Evolutionary conservation across 2,113 vertebrate species (phyloP).

Genomic region (Brachionichthys hirsutus): DNA sequence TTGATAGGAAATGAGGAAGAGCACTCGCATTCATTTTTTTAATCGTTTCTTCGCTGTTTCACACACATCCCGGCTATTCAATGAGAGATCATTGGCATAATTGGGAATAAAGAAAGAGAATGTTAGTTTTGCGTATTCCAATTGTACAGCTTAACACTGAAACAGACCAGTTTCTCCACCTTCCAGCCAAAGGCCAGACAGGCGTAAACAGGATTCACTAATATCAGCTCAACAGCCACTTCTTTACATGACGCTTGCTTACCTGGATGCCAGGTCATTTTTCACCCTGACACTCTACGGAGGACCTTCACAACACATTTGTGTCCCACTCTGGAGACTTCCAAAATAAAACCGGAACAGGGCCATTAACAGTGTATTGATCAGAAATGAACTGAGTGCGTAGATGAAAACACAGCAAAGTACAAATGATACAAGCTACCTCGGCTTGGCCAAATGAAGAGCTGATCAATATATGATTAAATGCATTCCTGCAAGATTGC

Average conservation of each 20-base stretch:
- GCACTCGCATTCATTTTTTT: conserved; percentile 22
- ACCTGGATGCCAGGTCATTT: conserved; percentile 57
- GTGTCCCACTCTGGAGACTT: conserved; percentile 8
- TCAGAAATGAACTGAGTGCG: conserved; percentile 71
- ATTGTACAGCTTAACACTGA: conserved; percentile 27
- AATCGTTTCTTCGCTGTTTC: conserved; percentile 24
- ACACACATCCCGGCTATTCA: conserved; percentile 15
- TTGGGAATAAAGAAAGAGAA: not conserved
- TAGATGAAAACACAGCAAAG: conserved; percentile 55
- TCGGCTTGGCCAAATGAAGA: conserved; percentile 46
- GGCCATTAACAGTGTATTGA: conserved; percentile 74
- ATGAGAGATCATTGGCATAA: conserved; percentile 16
- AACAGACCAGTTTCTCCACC: conserved; percentile 36
- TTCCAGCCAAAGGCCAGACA: conserved; percentile 50
- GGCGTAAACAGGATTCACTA: conserved; percentile 61
- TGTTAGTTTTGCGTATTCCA: conserved; percentile 15
- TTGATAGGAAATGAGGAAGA: conserved; percentile 47
- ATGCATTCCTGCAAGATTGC: conserved; percentile 52
- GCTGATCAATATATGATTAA: conserved; percentile 73
- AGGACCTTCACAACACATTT: conserved; percentile 35
- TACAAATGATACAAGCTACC: conserved; percentile 71
- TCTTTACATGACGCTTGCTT: conserved; percentile 51
- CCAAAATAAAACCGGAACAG: conserved; percentile 41
- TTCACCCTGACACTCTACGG: conserved; percentile 18
- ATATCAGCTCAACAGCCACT: conserved; percentile 40